A percentile compares a stretch with the other conserved stretches of the same genome.
Conservation (phyloP, 2,113 vertebrate genomes). For the Beaufortia kweichowensis region DNA sequence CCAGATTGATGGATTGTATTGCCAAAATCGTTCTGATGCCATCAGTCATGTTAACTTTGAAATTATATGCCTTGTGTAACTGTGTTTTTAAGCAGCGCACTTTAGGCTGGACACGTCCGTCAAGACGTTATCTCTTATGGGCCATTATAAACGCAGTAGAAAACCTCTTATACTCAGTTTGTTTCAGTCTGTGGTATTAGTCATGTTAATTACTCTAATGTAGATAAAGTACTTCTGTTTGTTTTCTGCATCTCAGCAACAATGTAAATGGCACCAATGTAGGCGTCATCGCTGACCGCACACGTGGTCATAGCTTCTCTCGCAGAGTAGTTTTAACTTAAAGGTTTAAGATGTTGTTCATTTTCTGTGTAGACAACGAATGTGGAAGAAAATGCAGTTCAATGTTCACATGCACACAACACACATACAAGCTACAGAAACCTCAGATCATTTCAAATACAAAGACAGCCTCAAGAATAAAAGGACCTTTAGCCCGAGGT, state of each 20-base stretch:
- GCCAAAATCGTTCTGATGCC: slow-evolving; percentile 45
- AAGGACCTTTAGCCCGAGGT: slow-evolving; percentile 10
- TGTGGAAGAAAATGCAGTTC: slow-evolving; percentile 14
- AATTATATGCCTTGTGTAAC: slow-evolving; percentile 42
- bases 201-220: slow-evolving; percentile 31
- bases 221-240: slow-evolving; percentile 15
- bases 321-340: slow-evolving; percentile 22
- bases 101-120: slow-evolving; percentile 42
- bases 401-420: too few relatives aligned
- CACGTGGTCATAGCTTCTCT: slow-evolving; percentile 30
- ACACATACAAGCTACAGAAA: slow-evolving; percentile 33
- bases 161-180: slow-evolving; percentile 8
- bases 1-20: slow-evolving; percentile 17
- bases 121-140: slow-evolving; percentile 1
- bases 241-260: slow-evolving; percentile 17
- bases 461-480: slow-evolving; percentile 43
- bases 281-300: slow-evolving; percentile 16
- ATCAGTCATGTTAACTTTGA: slow-evolving; percentile 42
- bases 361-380: slow-evolving; percentile 40
- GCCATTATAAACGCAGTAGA: slow-evolving; percentile 27
- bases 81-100: slow-evolving; percentile 46
- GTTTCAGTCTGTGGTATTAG: slow-evolving; percentile 31
- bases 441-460: slow-evolving; percentile 34
- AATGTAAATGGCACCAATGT: slow-evolving; percentile 3
- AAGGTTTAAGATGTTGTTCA: slow-evolving; percentile 31